Evolutionary conservation across 1,140 invertebrate species (phyloP), one percentile per base, ranked within the genome.

Genomic region (Chymomyza costata): DNA sequence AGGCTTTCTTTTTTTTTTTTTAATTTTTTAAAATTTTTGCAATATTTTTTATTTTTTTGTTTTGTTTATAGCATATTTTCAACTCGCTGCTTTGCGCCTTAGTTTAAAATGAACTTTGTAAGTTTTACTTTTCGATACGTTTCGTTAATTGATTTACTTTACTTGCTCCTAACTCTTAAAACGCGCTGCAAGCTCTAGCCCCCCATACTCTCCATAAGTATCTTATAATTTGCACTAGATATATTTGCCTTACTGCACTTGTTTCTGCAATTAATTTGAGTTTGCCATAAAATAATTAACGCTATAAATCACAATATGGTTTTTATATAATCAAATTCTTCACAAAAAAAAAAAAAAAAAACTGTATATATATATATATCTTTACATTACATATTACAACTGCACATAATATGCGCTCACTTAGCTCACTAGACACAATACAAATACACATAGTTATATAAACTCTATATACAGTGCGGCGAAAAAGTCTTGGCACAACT

Each of bases 231-330:
- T 82, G 50, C 66, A 82, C 62, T 82, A 82, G 47, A 55, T 69
- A 37, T 47, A 61, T 41, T 51, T 57, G 40, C 32, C 48, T 51
- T 45, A 15, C 18, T 30, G 14, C 40, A 53, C 17, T 41, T 28
- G 37, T 30, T 34, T 56, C 43, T 44, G 28, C 32, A 38, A 30
- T 32, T 18, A 18, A 38, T 49, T 52, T 50, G 50, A 50, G 55
- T 61, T 57, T 61, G 38, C 48, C 64, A 76, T 82, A 71, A 82
- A 82, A 78, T 83, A 83, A 83, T 83, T 83, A 83, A 83, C 73
- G 65, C 80, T 83, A 83, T 62, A 83, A 83, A 83, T 83, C 80
- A 83, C 80, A 81, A 83, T 83, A 74, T 71, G 70, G 78, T 81
- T 81, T 78, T 67, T 58, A 63, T 48, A 54, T 46, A 48, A 52